Evolutionary conservation across 2,113 vertebrate genomes (phyloP).

Genomic region (Perognathus longimembris): DNA sequence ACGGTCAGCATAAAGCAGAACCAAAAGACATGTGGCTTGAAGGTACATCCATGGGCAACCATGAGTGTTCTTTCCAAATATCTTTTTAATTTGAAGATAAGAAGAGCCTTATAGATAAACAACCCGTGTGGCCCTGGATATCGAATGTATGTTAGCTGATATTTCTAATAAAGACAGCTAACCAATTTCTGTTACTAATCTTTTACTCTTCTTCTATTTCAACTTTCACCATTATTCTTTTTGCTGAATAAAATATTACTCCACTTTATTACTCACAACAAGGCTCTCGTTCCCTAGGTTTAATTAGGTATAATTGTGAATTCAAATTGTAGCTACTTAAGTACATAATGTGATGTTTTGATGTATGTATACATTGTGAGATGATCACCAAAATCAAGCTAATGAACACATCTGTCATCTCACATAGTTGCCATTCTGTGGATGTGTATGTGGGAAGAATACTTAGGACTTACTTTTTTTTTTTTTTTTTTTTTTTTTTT

Average conservation of each 20-base stretch:
- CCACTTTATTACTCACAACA: rapidly evolving
- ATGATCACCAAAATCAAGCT: background rate
- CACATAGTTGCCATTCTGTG: background rate
- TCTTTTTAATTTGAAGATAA: slow-evolving; percentile 19
- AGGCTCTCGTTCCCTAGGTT: background rate
- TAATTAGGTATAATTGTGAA: background rate
- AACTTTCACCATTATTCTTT: background rate
- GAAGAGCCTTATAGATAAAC: background rate
- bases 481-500: too few relatives aligned
- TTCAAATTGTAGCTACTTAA: background rate
- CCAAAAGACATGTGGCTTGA: background rate
- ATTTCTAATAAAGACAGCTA: background rate
- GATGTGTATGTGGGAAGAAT: background rate
- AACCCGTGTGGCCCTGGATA: background rate
- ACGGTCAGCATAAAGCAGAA: background rate
- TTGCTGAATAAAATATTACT: background rate
- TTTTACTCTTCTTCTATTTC: background rate
- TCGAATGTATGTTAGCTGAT: background rate
- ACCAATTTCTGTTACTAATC: background rate
- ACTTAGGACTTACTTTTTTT: background rate
- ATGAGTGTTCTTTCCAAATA: background rate
- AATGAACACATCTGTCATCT: background rate
- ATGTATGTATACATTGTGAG: background rate
- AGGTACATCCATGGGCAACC: background rate
- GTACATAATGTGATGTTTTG: background rate